phyloP scores from a whole-genome alignment of 2,797 vertebrate species.

The Girardinus metallicus region DNA sequence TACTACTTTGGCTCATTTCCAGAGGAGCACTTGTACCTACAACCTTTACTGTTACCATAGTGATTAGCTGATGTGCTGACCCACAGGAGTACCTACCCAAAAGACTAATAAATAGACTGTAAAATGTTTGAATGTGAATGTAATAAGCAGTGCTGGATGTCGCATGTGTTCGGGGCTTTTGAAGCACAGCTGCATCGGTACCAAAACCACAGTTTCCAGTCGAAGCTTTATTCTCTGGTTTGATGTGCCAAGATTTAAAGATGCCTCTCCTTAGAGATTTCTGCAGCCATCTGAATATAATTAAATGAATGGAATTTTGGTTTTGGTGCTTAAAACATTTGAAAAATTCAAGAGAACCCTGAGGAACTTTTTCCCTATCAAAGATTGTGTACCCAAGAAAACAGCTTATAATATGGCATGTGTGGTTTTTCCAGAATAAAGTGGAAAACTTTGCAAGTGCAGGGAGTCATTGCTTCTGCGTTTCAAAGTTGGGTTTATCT shows the following conservation, averaged over 20 bases:
- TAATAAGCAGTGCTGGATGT: not conserved
- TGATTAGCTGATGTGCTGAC: not conserved
- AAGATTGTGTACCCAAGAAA: not conserved
- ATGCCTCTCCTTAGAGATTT: slow-evolving; percentile 21
- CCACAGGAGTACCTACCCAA: not conserved
- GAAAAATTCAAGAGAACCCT: not conserved
- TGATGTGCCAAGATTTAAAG: slow-evolving; percentile 20
- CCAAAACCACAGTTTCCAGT: slow-evolving; percentile 6
- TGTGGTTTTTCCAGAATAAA: slow-evolving; percentile 5
- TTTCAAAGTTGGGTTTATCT: slow-evolving; percentile 8
- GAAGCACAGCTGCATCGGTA: slow-evolving; percentile 6
- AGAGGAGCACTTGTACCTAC: not conserved
- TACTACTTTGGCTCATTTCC: not conserved
- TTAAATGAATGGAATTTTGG: slow-evolving; percentile 8
- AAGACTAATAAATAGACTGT: not conserved
- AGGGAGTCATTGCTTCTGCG: not conserved
- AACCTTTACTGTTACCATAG: not conserved
- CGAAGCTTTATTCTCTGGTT: slow-evolving; percentile 9
- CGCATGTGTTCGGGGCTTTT: slow-evolving; percentile 5
- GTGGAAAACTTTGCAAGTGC: slow-evolving; percentile 6
- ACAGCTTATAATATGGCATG: not conserved
- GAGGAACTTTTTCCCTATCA: not conserved
- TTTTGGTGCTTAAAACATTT: slow-evolving; percentile 8
- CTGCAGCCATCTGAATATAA: slow-evolving; percentile 2
- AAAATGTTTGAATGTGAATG: slow-evolving; percentile 31